These are phyloP conservation scores for Apodemia zela DNA, from an alignment of 2,888 invertebrate species.

Conservation along the genomic window DNA sequence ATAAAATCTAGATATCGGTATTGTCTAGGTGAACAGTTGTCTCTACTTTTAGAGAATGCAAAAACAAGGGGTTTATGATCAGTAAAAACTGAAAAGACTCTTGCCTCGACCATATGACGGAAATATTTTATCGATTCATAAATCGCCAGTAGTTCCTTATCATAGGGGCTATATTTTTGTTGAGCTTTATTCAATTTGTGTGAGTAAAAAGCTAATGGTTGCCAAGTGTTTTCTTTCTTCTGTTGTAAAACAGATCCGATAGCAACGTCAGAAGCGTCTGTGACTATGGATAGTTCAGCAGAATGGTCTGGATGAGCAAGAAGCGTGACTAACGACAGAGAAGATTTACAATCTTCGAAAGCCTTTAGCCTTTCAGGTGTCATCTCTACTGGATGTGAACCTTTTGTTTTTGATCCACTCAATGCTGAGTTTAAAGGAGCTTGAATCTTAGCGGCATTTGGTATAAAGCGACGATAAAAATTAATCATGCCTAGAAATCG, in stretches of 20 bases:
- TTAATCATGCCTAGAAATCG: constrained; percentile 11
- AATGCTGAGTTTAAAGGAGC: constrained; percentile 7
- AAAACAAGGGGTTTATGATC: constrained; percentile 35
- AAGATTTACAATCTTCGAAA: constrained; percentile 38
- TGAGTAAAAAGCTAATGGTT: constrained; percentile 49
- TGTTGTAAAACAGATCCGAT: constrained; percentile 53
- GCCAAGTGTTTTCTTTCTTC: constrained; percentile 29
- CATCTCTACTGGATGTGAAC: constrained; percentile 35
- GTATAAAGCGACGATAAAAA: constrained; percentile 12
- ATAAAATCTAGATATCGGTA: constrained; percentile 42
- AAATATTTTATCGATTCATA: constrained; percentile 46
- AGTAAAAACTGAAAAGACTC: constrained; percentile 34
- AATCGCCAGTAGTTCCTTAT: constrained; percentile 49
- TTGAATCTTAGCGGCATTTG: background rate
- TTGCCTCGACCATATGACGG: constrained; percentile 46
- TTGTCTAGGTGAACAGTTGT: constrained; percentile 42
- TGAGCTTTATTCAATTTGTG: constrained; percentile 41
- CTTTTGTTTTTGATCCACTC: constrained; percentile 32
- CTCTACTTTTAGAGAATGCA: constrained; percentile 41
- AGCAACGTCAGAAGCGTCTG: constrained; percentile 49
- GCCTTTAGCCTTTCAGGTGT: constrained; percentile 29
- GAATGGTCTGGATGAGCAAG: constrained; percentile 41
- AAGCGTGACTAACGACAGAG: constrained; percentile 38
- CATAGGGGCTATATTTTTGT: constrained; percentile 45
- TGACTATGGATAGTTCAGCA: constrained; percentile 38